phyloP scores from a whole-genome alignment of 2,113 vertebrate species.

The Carollia perspicillata region DNA sequence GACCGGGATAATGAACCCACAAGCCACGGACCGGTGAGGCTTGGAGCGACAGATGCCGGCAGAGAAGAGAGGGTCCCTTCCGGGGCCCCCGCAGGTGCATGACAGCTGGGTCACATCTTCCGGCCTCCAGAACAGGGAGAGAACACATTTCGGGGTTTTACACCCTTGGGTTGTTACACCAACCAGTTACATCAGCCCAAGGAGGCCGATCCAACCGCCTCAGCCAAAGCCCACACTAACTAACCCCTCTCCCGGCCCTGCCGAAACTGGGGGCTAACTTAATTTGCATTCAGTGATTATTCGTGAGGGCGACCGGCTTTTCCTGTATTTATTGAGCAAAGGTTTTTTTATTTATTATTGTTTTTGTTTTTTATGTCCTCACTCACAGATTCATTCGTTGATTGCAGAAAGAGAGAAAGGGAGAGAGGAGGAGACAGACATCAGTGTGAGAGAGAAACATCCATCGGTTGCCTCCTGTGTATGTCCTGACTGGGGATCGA shows the following conservation, averaged over 20 bases:
- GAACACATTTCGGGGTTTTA: too few species aligned
- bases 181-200: background rate
- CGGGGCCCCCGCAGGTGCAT: background rate
- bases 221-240: background rate
- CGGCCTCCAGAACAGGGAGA: background rate
- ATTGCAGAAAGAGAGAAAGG: too few species aligned
- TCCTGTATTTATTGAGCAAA: background rate
- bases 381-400: too few species aligned
- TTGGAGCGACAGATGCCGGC: fast-evolving
- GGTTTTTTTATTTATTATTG: background rate
- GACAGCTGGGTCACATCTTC: too few species aligned
- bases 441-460: too few species aligned
- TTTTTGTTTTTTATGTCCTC: too few species aligned
- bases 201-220: background rate
- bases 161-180: too few species aligned
- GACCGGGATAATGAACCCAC: background rate
- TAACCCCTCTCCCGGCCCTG: background rate
- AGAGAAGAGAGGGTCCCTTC: background rate
- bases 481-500: too few species aligned
- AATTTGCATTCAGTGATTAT: background rate
- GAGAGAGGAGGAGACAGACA: too few species aligned
- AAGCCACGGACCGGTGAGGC: background rate
- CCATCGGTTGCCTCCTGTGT: too few species aligned
- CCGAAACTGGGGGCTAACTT: too few species aligned
- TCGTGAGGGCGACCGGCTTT: background rate